Conservation (phyloP, 2,113 vertebrate genomes). For the Sitta europaea region DNA sequence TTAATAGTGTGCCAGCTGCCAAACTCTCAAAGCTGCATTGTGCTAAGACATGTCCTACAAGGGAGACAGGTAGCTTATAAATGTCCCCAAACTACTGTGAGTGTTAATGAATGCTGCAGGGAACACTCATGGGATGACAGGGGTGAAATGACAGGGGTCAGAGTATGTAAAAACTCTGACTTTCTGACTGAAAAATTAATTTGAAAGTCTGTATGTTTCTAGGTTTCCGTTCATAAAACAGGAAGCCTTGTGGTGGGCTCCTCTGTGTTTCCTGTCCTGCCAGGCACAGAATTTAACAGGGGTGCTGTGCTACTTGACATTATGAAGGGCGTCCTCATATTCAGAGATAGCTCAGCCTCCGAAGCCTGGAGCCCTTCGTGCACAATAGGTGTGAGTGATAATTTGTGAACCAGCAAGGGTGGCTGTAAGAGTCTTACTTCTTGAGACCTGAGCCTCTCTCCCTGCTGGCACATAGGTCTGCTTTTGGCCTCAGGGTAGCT, state of each 20-base stretch:
- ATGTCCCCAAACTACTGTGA: neutral
- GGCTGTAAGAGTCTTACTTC: neutral
- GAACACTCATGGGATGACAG: neutral
- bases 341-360: neutral
- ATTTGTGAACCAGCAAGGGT: neutral
- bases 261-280: neutral
- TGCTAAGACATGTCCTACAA: neutral
- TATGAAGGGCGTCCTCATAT: neutral
- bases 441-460: neutral
- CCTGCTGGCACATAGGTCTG: neutral
- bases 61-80: neutral
- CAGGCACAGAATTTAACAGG: neutral
- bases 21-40: neutral
- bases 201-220: neutral
- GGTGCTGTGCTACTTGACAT: neutral
- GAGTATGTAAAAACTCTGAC: neutral
- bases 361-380: neutral
- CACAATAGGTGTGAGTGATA: neutral
- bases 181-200: neutral
- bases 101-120: neutral
- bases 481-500: neutral
- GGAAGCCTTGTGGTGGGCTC: neutral
- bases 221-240: neutral
- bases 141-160: neutral
- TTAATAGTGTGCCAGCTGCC: neutral